phyloP scores from a whole-genome alignment of 2,797 vertebrate species.

The Typhlichthys subterraneus region DNA sequence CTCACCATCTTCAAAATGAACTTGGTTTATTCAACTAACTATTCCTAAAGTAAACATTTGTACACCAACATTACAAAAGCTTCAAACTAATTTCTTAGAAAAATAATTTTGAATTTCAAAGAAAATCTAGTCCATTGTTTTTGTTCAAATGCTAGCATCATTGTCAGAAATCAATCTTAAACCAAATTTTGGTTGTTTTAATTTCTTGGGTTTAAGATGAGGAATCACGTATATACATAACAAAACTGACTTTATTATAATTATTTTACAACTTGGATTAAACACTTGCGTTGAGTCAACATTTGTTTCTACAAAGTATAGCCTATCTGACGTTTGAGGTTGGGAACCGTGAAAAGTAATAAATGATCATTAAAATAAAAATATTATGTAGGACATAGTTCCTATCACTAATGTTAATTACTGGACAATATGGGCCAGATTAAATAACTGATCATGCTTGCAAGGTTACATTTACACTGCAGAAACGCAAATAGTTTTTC shows the following conservation, averaged over 20 bases:
- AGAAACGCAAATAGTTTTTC: slow-evolving; percentile 4
- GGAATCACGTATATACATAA: slow-evolving; percentile 43
- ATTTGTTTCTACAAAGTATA: slow-evolving; percentile 6
- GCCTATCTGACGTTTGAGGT: slow-evolving; percentile 5
- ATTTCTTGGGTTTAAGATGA: slow-evolving; percentile 33
- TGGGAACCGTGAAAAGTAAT: too few species aligned
- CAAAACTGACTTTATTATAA: slow-evolving; percentile 23
- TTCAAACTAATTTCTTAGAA: too few species aligned
- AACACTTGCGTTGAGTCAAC: slow-evolving; percentile 18
- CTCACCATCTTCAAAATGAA: not conserved
- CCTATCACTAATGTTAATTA: not conserved
- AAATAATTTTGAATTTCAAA: not conserved
- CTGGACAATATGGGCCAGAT: slow-evolving; percentile 6
- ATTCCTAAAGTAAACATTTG: not conserved
- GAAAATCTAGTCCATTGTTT: slow-evolving; percentile 1
- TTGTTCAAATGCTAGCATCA: too few species aligned
- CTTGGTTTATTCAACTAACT: not conserved
- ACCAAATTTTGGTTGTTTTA: slow-evolving; percentile 48
- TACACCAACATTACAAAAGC: not conserved
- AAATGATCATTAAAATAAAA: too few species aligned
- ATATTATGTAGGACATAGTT: not conserved
- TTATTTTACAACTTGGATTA: slow-evolving; percentile 2
- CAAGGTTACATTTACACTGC: slow-evolving; percentile 28
- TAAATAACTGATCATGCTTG: slow-evolving; percentile 9
- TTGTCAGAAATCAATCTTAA: slow-evolving; percentile 4